A percentile compares a stretch with the other conserved stretches of the same genome.
phyloP scores from a whole-genome alignment of 2,888 invertebrate species.

The Napeogenes sylphis region DNA sequence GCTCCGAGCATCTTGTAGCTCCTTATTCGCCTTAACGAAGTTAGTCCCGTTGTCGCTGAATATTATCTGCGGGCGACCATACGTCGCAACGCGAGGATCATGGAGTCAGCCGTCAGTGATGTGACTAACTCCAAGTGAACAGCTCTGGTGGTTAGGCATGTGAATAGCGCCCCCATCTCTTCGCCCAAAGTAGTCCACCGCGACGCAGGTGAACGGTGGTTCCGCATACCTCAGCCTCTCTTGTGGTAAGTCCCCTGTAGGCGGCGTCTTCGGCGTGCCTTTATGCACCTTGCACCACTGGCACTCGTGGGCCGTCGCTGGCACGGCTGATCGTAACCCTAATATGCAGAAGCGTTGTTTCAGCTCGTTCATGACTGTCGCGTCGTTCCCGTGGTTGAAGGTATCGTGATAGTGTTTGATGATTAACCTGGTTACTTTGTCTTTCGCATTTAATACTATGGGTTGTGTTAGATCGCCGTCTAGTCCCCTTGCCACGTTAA shows the following conservation, averaged over 20 bases:
- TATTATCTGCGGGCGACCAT: constrained; percentile 20
- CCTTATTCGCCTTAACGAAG: constrained; percentile 8
- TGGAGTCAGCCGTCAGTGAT: constrained; percentile 16
- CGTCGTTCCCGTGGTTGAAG: too few relatives aligned
- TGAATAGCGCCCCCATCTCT: constrained; percentile 25
- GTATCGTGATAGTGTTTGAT: too few relatives aligned
- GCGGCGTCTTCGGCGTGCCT: constrained; percentile 19
- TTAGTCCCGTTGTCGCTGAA: constrained; percentile 11
- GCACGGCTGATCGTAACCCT: too few relatives aligned
- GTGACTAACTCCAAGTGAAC: constrained; percentile 18
- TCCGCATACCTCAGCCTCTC: constrained; percentile 14
- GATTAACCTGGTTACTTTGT: background rate
- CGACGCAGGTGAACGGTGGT: constrained; percentile 23
- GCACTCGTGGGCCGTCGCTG: too few relatives aligned
- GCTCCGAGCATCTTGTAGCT: too few relatives aligned
- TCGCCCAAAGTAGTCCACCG: constrained; percentile 29
- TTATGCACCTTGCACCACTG: too few relatives aligned
- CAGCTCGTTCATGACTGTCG: too few relatives aligned
- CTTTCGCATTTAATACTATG: too few relatives aligned
- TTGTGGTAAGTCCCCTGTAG: constrained; percentile 25
- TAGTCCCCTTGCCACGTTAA: too few relatives aligned
- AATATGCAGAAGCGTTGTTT: too few relatives aligned
- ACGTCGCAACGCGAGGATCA: constrained; percentile 30
- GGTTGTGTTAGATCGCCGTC: too few relatives aligned
- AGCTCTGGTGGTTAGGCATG: constrained; percentile 15